A percentile compares a stretch with the other conserved stretches of the same genome.
phyloP scores from a whole-genome alignment of 2,888 invertebrate species.

The Scaptomyza polygonia region DNA sequence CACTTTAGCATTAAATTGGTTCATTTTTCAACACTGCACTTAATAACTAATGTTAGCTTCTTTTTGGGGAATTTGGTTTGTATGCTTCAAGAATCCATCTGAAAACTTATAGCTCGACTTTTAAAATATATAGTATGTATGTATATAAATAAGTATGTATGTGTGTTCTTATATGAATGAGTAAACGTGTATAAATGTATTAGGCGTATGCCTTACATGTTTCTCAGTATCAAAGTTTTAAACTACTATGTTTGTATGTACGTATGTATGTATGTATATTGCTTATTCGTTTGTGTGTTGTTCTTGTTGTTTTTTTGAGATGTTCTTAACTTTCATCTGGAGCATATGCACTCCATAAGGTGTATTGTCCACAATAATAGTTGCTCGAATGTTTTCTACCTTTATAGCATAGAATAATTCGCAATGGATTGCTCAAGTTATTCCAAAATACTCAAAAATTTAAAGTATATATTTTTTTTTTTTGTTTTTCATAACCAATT shows the following conservation, averaged over 20 bases:
- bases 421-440: slow-evolving; percentile 14
- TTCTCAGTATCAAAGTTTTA: slow-evolving; percentile 54
- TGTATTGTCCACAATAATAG: slow-evolving; percentile 65
- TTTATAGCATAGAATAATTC: not conserved
- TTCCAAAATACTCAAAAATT: slow-evolving; percentile 6
- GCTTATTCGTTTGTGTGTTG: slow-evolving; percentile 45
- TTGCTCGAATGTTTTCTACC: slow-evolving; percentile 13
- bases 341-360: slow-evolving; percentile 21
- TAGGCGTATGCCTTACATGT: slow-evolving; percentile 7
- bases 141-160: too few species aligned
- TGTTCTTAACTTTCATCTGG: slow-evolving; percentile 35
- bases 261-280: slow-evolving; percentile 31
- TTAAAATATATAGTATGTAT: slow-evolving; percentile 45
- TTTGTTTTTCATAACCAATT: slow-evolving; percentile 4
- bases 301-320: slow-evolving; percentile 26
- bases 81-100: slow-evolving; percentile 4
- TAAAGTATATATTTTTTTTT: slow-evolving; percentile 12
- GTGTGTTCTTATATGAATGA: slow-evolving; percentile 20
- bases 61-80: slow-evolving; percentile 4
- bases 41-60: slow-evolving; percentile 56
- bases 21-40: slow-evolving; percentile 48
- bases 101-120: slow-evolving; percentile 16
- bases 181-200: slow-evolving; percentile 28
- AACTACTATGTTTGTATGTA: slow-evolving; percentile 30
- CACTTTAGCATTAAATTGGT: slow-evolving; percentile 45